A percentile compares a stretch with the other conserved stretches of the same genome.
These are phyloP conservation scores for Celastrina argiolus DNA, from an alignment of 2,888 invertebrate species.

Conservation along the genomic window DNA sequence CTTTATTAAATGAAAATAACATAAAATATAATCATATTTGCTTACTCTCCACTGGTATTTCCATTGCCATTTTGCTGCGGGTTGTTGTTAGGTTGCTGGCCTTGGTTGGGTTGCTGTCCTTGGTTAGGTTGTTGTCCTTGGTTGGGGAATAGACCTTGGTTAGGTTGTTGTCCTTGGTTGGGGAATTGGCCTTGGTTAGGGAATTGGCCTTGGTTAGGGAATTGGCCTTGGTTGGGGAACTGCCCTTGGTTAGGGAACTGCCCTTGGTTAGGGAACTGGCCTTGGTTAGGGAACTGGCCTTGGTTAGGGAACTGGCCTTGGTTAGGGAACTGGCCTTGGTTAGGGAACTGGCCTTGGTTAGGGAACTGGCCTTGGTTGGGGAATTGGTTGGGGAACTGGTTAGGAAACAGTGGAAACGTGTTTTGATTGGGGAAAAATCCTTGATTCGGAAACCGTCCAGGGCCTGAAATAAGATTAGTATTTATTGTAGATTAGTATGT, in stretches of 20 bases:
- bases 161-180: slow-evolving; percentile 27
- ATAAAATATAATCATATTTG: not conserved
- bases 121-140: slow-evolving; percentile 25
- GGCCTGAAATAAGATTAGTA: slow-evolving; percentile 28
- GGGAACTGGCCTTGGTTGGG: slow-evolving; percentile 23
- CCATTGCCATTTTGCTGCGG: not conserved
- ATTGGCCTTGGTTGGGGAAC: slow-evolving; percentile 21
- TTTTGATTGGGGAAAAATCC: slow-evolving; percentile 19
- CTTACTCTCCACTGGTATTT: slow-evolving; percentile 1
- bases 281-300: slow-evolving; percentile 31
- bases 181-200: slow-evolving; percentile 28
- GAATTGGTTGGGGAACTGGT: slow-evolving; percentile 23
- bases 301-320: slow-evolving; percentile 39
- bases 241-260: slow-evolving; percentile 45
- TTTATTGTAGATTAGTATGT: not conserved
- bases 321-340: slow-evolving; percentile 20
- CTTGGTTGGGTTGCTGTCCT: slow-evolving; percentile 22
- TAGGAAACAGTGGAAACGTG: slow-evolving; percentile 22
- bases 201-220: slow-evolving; percentile 28
- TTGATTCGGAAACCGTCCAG: slow-evolving; percentile 27
- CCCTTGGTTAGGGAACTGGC: slow-evolving; percentile 37
- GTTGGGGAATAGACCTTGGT: slow-evolving; percentile 27
- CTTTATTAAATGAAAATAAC: not conserved
- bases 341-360: slow-evolving; percentile 31
- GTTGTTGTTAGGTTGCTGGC: slow-evolving; percentile 17